These are phyloP conservation scores for Agonopterix subpropinquella DNA, from an alignment of 2,888 invertebrate species.

Conservation along the genomic window DNA sequence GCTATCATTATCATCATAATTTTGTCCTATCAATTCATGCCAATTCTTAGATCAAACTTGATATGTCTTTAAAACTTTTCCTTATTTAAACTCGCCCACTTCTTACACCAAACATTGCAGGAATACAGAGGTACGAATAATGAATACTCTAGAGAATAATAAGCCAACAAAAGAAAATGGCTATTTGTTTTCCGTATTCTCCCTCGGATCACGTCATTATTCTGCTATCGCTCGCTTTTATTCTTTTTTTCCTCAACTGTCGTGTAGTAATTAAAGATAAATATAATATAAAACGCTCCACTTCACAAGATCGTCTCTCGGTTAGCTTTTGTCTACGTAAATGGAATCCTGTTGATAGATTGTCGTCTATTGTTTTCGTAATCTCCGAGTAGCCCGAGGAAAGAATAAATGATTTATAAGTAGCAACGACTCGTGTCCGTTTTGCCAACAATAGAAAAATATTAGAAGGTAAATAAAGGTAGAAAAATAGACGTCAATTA, in stretches of 20 bases:
- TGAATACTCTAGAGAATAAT: conserved; percentile 67
- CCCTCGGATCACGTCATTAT: conserved; percentile 23
- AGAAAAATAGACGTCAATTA: conserved; percentile 1
- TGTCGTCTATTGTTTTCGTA: conserved; percentile 69
- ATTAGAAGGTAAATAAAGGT: conserved; percentile 15
- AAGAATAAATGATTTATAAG: conserved; percentile 68
- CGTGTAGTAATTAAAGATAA: conserved; percentile 74
- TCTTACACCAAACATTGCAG: too few species aligned
- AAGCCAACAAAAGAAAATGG: conserved; percentile 73
- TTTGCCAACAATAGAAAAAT: conserved; percentile 12
- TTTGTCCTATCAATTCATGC: too few species aligned
- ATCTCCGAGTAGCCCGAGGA: conserved; percentile 49
- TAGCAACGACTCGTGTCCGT: conserved; percentile 18
- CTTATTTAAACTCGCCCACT: too few species aligned
- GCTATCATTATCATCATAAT: too few species aligned
- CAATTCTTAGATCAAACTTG: too few species aligned
- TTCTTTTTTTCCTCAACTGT: conserved; percentile 34
- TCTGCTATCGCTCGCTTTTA: conserved; percentile 28
- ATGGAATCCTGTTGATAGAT: conserved; percentile 64
- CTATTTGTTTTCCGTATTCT: conserved; percentile 64
- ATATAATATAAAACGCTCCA: conserved; percentile 71
- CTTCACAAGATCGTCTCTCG: conserved; percentile 49
- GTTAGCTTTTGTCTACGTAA: conserved; percentile 60
- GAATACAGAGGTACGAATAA: conserved; percentile 48
- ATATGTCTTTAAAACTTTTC: conserved; percentile 1